phyloP scores from a whole-genome alignment of 1,140 invertebrate species.

The Schlechtendalia chinensis region DNA sequence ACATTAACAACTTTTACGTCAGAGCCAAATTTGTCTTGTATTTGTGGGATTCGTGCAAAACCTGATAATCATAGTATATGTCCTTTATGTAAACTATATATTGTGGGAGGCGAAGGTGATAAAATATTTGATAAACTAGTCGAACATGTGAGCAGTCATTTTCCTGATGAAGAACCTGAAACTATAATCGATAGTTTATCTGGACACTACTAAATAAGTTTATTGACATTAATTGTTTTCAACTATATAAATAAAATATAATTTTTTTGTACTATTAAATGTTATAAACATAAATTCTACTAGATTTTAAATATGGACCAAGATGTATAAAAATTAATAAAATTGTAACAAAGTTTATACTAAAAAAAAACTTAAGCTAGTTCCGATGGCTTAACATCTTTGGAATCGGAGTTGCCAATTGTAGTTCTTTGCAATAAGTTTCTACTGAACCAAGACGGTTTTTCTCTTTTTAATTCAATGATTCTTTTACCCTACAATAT shows the following conservation, averaged over 20 bases:
- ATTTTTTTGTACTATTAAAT: constrained; percentile 8
- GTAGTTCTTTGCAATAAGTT: constrained; percentile 78
- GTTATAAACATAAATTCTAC: constrained; percentile 26
- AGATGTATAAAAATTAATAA: neutral
- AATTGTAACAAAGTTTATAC: constrained; percentile 4
- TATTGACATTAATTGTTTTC: neutral
- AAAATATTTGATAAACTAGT: constrained; percentile 45
- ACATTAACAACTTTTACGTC: constrained; percentile 21
- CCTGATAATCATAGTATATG: constrained; percentile 37
- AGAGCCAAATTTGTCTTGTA: neutral
- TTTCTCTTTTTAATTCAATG: constrained; percentile 70
- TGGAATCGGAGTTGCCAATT: constrained; percentile 64
- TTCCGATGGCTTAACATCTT: constrained; percentile 70
- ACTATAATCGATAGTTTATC: constrained; percentile 45
- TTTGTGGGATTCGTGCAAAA: constrained; percentile 23
- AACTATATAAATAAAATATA: neutral
- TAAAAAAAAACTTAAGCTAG: constrained; percentile 59
- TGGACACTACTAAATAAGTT: constrained; percentile 30
- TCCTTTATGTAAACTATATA: constrained; percentile 43
- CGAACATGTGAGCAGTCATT: constrained; percentile 50
- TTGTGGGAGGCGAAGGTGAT: constrained; percentile 14
- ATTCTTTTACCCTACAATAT: constrained; percentile 62
- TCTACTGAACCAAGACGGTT: constrained; percentile 76
- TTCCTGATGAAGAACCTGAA: constrained; percentile 44
- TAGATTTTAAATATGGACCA: neutral